Evolutionary conservation across 2,113 vertebrate species (phyloP).

Genomic region (Cebus imitator): DNA sequence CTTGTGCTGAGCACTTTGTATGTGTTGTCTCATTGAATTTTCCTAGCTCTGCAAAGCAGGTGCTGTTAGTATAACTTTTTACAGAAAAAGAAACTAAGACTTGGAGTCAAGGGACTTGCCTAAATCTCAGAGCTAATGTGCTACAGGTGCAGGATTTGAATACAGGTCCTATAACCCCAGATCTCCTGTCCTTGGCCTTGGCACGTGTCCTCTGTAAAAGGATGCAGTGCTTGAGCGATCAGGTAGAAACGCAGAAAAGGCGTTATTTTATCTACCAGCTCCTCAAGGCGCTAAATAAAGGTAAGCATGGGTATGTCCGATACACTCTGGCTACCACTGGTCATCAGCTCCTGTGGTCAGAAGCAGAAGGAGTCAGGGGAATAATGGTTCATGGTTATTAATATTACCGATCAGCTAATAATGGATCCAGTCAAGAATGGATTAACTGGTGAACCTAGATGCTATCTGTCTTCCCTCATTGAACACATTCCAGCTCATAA

Average conservation of each 20-base stretch:
- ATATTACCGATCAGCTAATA: neutral
- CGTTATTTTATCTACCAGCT: neutral
- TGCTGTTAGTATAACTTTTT: neutral
- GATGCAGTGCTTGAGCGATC: neutral
- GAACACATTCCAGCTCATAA: neutral
- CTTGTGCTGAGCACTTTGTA: neutral
- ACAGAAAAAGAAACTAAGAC: neutral
- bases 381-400: neutral
- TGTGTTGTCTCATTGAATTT: neutral
- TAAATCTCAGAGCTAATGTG: neutral
- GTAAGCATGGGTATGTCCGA: neutral
- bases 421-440: neutral
- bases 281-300: neutral
- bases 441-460: too few relatives aligned
- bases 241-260: neutral
- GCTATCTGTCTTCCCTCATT: fast-evolving
- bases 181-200: neutral
- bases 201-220: neutral
- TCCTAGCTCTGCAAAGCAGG: neutral
- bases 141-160: neutral
- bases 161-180: neutral
- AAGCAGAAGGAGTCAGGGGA: neutral
- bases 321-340: fast-evolving
- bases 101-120: neutral
- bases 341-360: neutral